phyloP scores from a whole-genome alignment of 2,797 vertebrate species.

The Pelobates cultripes region DNA sequence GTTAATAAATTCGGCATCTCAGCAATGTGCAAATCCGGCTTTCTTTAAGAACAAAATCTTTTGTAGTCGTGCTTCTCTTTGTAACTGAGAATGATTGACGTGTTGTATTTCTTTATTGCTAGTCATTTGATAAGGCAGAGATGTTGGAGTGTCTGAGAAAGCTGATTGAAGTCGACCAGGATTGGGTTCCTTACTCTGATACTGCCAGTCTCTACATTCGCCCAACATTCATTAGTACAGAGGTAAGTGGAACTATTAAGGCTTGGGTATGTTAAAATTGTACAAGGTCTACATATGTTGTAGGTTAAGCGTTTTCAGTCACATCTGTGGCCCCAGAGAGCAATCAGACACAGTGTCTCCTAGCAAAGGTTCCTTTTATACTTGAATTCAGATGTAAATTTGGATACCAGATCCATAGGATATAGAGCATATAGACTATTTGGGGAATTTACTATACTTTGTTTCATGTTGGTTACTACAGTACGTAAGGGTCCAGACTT shows the following conservation, averaged over 20 bases:
- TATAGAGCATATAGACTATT: too few relatives aligned
- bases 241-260: slow-evolving; percentile 69
- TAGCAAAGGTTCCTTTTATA: too few relatives aligned
- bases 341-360: too few relatives aligned
- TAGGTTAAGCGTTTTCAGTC: too few relatives aligned
- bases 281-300: too few relatives aligned
- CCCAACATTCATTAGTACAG: slow-evolving; percentile 82
- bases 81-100: neutral
- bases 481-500: too few relatives aligned
- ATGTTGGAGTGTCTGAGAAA: slow-evolving; percentile 83
- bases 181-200: slow-evolving; percentile 82
- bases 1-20: neutral
- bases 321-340: too few relatives aligned
- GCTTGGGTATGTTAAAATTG: neutral
- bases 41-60: neutral
- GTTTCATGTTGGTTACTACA: too few relatives aligned
- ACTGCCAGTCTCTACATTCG: slow-evolving; percentile 87
- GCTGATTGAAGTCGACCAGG: slow-evolving; percentile 84
- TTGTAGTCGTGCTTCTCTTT: neutral
- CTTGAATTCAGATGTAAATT: too few relatives aligned
- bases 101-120: slow-evolving; percentile 6
- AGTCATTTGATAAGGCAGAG: slow-evolving; percentile 82
- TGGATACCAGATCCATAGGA: too few relatives aligned
- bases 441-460: too few relatives aligned
- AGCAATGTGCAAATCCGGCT: neutral